Evolutionary conservation across 2,113 vertebrate genomes (phyloP).

Genomic region (Mellivora capensis): DNA sequence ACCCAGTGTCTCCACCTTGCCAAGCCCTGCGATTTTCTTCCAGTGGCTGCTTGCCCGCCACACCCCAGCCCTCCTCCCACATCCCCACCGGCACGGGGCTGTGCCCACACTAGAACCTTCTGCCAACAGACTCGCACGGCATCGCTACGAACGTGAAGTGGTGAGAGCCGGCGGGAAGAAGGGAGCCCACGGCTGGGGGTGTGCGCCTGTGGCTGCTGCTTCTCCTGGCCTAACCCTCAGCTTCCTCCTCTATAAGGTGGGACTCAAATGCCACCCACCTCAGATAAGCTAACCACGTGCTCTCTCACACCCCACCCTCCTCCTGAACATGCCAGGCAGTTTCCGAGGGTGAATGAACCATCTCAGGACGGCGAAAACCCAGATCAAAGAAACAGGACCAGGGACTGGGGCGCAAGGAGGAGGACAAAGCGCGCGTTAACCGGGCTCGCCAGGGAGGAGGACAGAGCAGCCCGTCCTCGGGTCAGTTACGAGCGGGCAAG

Average conservation of each 20-base stretch:
- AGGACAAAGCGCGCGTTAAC: rapidly evolving
- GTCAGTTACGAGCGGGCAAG: neutral
- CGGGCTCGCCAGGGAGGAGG: neutral
- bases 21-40: too few relatives aligned
- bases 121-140: rapidly evolving
- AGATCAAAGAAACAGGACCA: neutral
- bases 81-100: rapidly evolving
- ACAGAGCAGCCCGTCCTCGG: rapidly evolving
- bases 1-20: neutral
- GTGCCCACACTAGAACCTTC: neutral
- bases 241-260: neutral
- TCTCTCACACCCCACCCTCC: rapidly evolving
- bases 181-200: rapidly evolving
- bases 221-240: neutral
- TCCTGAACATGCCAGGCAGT: too few relatives aligned
- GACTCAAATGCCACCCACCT: rapidly evolving
- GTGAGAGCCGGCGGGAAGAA: neutral
- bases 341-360: neutral
- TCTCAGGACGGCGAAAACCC: rapidly evolving
- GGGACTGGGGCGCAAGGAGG: neutral
- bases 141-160: rapidly evolving
- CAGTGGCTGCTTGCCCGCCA: neutral
- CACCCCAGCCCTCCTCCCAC: rapidly evolving
- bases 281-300: rapidly evolving
- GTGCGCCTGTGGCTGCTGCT: rapidly evolving